phyloP scores from a whole-genome alignment of 2,113 vertebrate genomes.

The Planiliza haematocheilus region DNA sequence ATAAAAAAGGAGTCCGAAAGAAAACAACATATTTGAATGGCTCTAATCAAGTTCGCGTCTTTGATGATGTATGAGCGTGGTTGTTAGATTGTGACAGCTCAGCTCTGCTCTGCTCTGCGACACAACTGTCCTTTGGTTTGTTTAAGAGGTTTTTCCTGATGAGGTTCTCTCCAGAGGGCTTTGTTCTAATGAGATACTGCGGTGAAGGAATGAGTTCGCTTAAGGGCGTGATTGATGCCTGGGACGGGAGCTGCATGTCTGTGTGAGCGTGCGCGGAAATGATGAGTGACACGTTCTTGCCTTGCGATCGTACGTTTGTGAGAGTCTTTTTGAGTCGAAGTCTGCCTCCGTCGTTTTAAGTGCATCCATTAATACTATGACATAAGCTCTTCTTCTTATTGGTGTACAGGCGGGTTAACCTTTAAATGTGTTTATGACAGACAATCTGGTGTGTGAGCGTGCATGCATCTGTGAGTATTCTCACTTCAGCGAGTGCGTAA shows the following conservation, averaged over 20 bases:
- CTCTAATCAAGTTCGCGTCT: conserved; percentile 11
- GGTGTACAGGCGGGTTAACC: conserved; percentile 12
- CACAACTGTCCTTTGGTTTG: conserved; percentile 37
- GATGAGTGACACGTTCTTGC: conserved; percentile 6
- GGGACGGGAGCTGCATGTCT: conserved; percentile 20
- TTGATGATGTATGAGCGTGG: conserved; percentile 14
- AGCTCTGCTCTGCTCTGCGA: conserved; percentile 14
- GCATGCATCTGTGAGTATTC: conserved; percentile 43
- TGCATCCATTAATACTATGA: not conserved
- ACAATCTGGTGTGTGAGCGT: conserved; percentile 34
- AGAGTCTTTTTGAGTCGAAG: conserved; percentile 10
- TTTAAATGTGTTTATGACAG: conserved; percentile 18
- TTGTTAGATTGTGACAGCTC: conserved; percentile 20
- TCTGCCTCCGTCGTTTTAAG: not conserved
- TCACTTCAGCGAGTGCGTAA: conserved; percentile 12
- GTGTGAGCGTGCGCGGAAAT: conserved; percentile 5
- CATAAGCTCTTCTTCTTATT: conserved; percentile 21
- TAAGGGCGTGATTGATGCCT: conserved; percentile 31
- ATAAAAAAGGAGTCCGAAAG: not conserved
- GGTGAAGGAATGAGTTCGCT: conserved; percentile 40
- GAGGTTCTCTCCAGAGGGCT: conserved; percentile 23
- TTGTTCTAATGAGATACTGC: conserved; percentile 36
- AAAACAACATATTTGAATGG: conserved; percentile 3
- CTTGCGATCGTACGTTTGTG: not conserved
- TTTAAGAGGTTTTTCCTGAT: conserved; percentile 53